Evolutionary conservation across 1,140 invertebrate genomes (phyloP), one percentile per base, ranked within the genome.

Genomic region (Zaprionus vittiger): DNA sequence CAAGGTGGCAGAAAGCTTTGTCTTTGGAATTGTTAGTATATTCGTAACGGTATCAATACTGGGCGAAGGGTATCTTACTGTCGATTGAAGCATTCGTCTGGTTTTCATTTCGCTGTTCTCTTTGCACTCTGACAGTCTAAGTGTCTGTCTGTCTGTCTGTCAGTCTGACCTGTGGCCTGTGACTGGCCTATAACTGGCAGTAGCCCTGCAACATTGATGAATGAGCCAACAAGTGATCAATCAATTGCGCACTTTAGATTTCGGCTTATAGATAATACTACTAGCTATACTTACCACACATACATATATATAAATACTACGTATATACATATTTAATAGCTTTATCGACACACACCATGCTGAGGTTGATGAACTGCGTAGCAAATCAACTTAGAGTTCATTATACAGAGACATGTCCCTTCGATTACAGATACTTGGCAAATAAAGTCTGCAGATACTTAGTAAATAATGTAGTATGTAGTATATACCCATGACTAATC

Each of bases 141-240:
- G 9, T 11, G n/a, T 9, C 41, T 47, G 41, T 47, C 41, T 44
- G 41, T 9, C n/a, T 9, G n/a, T 17, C 41, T 11, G n/a, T 5
- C 37, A 15, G 37, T 9, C 41, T 47, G 41, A 47, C n/a, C 41
- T 47, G 41, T 47, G 41, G 41, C 41, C 41, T 47, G n/a, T 6
- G 5, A 7, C 38, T 41, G 38, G 38, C 38, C 15, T 41, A 41
- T 1, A 41, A n/a, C 38, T 41, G 38, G 15, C 38, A 41, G 38
- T n/a, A n/a, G 38, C 15, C 4, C 47, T 22, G 56, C 31, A 55
- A 63, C 37, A 56, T 67, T 60, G 71, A 60, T 52, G 62, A 59
- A 73, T 66, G 64, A 60, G 55, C 31, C 63, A 28, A 12, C 3
- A 28, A 54, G n/a, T 59, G 62, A 57, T 59, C 71, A 67, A 60